Conservation (phyloP, 2,888 invertebrate genomes). For the Didymodactylos carnosus region DNA sequence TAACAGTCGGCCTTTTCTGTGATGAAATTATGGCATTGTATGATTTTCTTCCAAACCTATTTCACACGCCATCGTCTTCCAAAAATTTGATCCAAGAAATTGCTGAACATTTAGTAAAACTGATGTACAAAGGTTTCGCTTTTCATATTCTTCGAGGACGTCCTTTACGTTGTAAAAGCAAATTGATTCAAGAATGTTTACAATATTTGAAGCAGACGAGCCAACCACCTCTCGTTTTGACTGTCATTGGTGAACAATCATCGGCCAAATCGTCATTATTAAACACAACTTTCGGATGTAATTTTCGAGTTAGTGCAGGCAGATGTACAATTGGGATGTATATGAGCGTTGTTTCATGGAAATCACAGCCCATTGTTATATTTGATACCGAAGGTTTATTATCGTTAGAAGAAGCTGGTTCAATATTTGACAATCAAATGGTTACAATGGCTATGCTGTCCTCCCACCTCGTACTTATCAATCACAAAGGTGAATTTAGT, state of each 20-base stretch:
- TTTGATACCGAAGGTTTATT: constrained; percentile 2
- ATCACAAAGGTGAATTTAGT: constrained; percentile 6
- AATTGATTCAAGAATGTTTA: background rate
- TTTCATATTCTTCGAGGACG: background rate
- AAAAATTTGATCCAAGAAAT: background rate
- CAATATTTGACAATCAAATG: constrained; percentile 8
- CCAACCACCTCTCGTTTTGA: background rate
- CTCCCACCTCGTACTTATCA: constrained; percentile 2
- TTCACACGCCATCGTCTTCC: background rate
- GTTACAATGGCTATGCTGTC: constrained; percentile 1
- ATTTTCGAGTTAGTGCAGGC: constrained; percentile 9
- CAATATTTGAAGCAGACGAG: background rate
- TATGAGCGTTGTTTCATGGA: background rate
- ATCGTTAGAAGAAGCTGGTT: background rate
- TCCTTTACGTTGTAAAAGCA: background rate
- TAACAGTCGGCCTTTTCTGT: background rate
- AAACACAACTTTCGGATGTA: constrained; percentile 8
- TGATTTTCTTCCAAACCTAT: background rate
- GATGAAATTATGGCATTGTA: background rate
- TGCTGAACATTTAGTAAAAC: background rate
- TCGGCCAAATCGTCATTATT: constrained; percentile 7
- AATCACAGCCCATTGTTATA: background rate
- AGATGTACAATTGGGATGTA: constrained; percentile 6
- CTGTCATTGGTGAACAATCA: constrained; percentile 9
- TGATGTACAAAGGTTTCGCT: background rate